Evolutionary conservation across 2,113 vertebrate genomes (phyloP).

Genomic region (Ranitomeya variabilis): DNA sequence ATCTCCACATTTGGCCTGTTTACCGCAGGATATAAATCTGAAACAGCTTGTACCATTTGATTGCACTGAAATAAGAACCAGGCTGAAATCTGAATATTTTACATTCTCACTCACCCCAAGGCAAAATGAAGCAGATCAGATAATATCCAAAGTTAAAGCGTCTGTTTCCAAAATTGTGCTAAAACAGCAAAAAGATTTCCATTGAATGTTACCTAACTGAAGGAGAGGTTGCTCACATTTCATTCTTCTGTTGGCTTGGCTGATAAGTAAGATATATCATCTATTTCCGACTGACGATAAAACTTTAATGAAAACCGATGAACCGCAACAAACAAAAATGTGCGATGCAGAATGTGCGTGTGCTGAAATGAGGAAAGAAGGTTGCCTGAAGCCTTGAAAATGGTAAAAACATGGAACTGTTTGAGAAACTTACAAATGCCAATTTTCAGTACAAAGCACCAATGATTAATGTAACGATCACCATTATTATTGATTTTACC

Average conservation of each 20-base stretch:
- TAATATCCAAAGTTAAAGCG: conserved; percentile 9
- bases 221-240: conserved; percentile 38
- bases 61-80: conserved; percentile 19
- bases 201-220: conserved; percentile 30
- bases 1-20: conserved; percentile 18
- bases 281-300: neutral
- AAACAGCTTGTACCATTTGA: conserved; percentile 43
- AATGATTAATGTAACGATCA: neutral
- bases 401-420: neutral
- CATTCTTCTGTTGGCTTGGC: conserved; percentile 19
- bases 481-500: neutral
- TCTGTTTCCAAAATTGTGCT: conserved; percentile 33
- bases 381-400: neutral
- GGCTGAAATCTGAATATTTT: conserved; percentile 8
- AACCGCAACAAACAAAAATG: neutral
- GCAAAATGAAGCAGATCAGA: conserved; percentile 27
- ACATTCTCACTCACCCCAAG: conserved; percentile 11
- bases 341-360: neutral
- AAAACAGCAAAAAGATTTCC: conserved; percentile 28
- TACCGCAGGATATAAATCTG: conserved; percentile 13
- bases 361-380: no score
- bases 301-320: conserved; percentile 29
- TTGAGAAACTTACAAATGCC: neutral
- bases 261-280: conserved; percentile 27
- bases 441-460: neutral